Conservation (phyloP, 2,797 vertebrate species). For the Crenichthys baileyi region DNA sequence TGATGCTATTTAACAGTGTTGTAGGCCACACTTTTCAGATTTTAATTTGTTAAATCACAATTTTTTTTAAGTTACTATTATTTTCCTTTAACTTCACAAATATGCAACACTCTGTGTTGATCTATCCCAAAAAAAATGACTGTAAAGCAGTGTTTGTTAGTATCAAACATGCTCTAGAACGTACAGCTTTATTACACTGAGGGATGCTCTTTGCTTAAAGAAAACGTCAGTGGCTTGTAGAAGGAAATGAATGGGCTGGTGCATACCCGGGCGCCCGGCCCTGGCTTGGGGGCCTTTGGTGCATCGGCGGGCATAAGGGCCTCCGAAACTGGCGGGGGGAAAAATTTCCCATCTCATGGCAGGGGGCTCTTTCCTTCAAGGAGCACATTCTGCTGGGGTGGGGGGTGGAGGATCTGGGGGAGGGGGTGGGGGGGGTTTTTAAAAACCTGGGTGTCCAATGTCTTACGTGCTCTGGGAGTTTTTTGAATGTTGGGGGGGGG, state of each 20-base stretch:
- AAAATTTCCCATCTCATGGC: too few species aligned
- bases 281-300: too few species aligned
- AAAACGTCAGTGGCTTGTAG: not conserved
- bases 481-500: too few species aligned
- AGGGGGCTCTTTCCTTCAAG: too few species aligned
- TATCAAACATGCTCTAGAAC: not conserved
- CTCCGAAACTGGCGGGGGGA: too few species aligned
- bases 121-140: not conserved
- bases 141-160: not conserved
- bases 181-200: not conserved
- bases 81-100: not conserved
- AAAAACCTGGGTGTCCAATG: too few species aligned
- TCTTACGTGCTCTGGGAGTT: too few species aligned
- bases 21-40: not conserved
- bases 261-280: too few species aligned
- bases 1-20: not conserved
- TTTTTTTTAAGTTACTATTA: not conserved
- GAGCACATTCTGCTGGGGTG: too few species aligned
- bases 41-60: not conserved
- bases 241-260: conserved; percentile 13
- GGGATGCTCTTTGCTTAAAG: not conserved
- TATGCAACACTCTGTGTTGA: not conserved
- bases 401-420: too few species aligned
- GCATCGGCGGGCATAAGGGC: too few species aligned
- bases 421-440: too few species aligned